A percentile compares a stretch with the other conserved stretches of the same genome.
phyloP scores from a whole-genome alignment of 2,797 vertebrate species.

The Meda fulgida region DNA sequence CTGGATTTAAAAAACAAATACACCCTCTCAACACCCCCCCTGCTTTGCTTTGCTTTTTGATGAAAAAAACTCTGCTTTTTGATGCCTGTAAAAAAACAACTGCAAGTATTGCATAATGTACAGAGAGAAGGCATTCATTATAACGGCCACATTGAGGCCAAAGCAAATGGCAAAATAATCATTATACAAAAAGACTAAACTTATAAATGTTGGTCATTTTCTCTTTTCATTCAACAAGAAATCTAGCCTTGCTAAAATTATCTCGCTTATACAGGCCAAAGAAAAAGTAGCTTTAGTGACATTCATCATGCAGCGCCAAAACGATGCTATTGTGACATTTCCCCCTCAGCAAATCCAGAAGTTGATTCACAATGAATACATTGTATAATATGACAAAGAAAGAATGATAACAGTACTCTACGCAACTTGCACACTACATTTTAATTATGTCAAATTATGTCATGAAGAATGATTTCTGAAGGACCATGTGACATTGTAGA shows the following conservation, averaged over 20 bases:
- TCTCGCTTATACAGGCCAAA: background rate
- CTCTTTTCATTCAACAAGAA: background rate
- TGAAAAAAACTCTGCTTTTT: background rate
- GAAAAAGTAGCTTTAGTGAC: background rate
- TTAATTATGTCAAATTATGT: background rate
- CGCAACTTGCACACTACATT: background rate
- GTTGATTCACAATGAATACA: background rate
- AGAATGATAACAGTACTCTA: background rate
- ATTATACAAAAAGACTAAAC: constrained; percentile 63
- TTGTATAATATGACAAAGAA: background rate
- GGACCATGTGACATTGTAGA: background rate
- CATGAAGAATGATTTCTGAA: background rate
- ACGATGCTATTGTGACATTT: background rate
- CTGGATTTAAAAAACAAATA: background rate
- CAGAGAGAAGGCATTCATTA: constrained; percentile 40
- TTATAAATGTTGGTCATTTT: constrained; percentile 69
- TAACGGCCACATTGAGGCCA: constrained; percentile 63
- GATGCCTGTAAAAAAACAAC: background rate
- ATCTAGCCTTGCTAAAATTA: constrained; percentile 11
- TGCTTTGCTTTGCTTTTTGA: background rate
- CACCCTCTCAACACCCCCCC: background rate
- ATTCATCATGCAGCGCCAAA: background rate
- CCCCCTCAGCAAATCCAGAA: background rate
- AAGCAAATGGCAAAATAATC: constrained; percentile 67
- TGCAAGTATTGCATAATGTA: constrained; percentile 8